Conservation (phyloP, 2,113 vertebrate species). For the Pygoscelis antarcticus region DNA sequence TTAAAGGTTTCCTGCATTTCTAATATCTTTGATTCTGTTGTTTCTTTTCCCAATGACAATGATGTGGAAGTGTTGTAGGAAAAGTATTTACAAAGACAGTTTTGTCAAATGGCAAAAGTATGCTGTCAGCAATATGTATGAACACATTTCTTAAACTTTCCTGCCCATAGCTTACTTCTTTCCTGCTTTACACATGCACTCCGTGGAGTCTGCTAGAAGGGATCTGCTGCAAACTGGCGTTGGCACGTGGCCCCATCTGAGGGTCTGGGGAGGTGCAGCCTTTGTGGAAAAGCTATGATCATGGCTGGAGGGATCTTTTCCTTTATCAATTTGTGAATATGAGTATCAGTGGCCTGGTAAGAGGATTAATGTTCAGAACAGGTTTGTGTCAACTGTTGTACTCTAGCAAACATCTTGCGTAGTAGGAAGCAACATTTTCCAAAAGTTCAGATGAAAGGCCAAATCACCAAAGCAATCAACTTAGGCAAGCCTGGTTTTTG, state of each 20-base stretch:
- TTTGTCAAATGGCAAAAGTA: background rate
- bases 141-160: background rate
- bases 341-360: background rate
- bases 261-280: background rate
- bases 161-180: background rate
- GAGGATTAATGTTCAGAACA: background rate
- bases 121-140: background rate
- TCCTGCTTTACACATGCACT: background rate
- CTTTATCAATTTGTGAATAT: background rate
- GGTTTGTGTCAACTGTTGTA: background rate
- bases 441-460: background rate
- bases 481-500: background rate
- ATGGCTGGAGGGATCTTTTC: background rate
- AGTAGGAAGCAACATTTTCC: background rate
- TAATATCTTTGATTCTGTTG: background rate
- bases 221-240: background rate
- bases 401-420: background rate
- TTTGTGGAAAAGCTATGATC: background rate
- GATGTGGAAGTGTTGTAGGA: background rate
- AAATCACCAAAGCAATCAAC: background rate
- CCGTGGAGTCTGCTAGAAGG: background rate
- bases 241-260: background rate
- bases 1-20: background rate
- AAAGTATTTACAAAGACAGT: background rate
- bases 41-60: background rate